Evolutionary conservation across 2,113 vertebrate species (phyloP).

Genomic region (Ptilorrhoa leucosticta): DNA sequence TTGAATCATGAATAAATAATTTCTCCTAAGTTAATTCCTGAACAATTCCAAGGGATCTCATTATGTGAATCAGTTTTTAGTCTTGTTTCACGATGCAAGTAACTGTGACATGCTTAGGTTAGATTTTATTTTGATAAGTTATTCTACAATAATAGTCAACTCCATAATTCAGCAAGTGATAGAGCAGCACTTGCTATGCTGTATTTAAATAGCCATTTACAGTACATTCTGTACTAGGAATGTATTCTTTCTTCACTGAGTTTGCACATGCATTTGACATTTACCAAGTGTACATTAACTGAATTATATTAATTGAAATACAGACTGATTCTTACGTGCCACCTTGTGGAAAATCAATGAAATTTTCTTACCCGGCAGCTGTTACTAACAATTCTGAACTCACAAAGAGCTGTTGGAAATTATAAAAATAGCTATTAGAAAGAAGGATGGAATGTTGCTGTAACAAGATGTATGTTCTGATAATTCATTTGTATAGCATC

Average conservation of each 20-base stretch:
- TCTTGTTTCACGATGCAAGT: not conserved
- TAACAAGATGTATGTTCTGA: not conserved
- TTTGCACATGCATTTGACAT: not conserved
- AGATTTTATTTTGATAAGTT: not conserved
- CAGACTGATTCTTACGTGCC: slow-evolving; percentile 42
- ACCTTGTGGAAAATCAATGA: slow-evolving; percentile 57
- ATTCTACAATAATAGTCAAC: not conserved
- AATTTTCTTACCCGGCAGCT: not conserved
- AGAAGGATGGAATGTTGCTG: not conserved
- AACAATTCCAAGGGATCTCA: not conserved
- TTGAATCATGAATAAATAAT: not conserved
- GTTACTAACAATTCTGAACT: not conserved
- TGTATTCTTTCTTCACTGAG: accelerated
- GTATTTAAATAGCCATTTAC: not conserved
- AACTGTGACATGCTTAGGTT: not conserved
- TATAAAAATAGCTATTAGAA: not conserved
- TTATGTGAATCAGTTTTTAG: not conserved
- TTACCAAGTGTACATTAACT: not conserved
- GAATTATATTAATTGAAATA: slow-evolving; percentile 22
- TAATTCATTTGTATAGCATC: not conserved
- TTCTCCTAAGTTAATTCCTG: not conserved
- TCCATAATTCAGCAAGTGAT: not conserved
- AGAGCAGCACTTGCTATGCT: not conserved
- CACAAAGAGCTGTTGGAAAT: not conserved
- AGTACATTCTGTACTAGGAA: not conserved